Conservation (phyloP, 2,113 vertebrate species). For the Thalassarche chlororhynchos region DNA sequence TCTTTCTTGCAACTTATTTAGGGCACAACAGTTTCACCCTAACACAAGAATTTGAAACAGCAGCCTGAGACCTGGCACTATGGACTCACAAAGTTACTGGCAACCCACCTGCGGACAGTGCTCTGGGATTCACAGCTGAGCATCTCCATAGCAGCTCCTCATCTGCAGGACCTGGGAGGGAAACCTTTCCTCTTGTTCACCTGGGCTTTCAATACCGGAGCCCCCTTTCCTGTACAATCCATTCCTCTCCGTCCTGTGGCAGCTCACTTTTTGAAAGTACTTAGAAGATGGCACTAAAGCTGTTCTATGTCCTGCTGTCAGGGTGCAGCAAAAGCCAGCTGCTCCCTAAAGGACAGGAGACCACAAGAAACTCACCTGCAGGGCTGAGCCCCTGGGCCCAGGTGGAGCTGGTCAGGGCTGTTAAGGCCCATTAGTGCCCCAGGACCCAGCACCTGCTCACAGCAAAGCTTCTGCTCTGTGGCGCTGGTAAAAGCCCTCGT, state of each 20-base stretch:
- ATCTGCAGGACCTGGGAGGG: background rate
- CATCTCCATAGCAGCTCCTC: accelerated
- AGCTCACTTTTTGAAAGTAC: background rate
- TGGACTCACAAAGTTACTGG: accelerated
- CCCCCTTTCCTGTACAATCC: background rate
- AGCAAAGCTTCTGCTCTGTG: background rate
- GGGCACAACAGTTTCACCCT: background rate
- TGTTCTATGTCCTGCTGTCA: accelerated
- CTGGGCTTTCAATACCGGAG: background rate
- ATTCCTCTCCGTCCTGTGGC: background rate
- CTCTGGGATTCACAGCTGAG: accelerated
- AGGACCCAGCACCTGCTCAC: background rate
- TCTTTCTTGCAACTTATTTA: background rate
- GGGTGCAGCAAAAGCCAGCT: accelerated
- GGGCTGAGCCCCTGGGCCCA: background rate
- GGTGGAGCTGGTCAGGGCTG: background rate
- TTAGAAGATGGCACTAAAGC: accelerated
- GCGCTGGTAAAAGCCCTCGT: background rate
- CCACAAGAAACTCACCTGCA: accelerated
- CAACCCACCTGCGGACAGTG: background rate
- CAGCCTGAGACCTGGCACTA: background rate
- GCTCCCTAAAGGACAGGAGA: background rate
- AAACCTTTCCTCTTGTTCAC: background rate
- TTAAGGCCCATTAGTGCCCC: background rate
- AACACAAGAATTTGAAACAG: background rate